phyloP scores from a whole-genome alignment of 2,888 invertebrate species.

The Nymphalis urticae region DNA sequence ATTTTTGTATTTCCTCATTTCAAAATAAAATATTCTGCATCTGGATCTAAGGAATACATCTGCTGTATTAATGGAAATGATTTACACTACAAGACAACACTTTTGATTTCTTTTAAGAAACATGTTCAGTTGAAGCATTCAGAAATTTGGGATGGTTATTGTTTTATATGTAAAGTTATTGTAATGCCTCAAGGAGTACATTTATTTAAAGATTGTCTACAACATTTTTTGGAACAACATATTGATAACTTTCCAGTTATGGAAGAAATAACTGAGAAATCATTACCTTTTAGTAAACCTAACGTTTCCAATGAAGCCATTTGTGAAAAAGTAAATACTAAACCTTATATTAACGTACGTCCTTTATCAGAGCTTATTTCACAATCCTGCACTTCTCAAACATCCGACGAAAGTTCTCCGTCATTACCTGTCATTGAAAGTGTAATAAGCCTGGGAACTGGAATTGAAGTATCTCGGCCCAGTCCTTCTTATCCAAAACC shows the following conservation, averaged over 20 bases:
- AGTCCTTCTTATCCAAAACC: conserved; percentile 44
- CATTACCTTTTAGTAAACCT: conserved; percentile 24
- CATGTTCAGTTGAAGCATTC: conserved; percentile 67
- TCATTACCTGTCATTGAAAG: conserved; percentile 74
- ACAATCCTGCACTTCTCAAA: conserved; percentile 20
- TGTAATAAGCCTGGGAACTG: conserved; percentile 76
- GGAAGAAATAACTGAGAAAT: conserved; percentile 42
- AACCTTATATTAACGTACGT: conserved; percentile 62
- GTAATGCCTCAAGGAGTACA: conserved; percentile 66
- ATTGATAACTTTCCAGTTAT: conserved; percentile 66
- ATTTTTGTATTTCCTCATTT: conserved; percentile 61
- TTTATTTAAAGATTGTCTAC: conserved; percentile 64
- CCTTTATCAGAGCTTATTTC: conserved; percentile 68
- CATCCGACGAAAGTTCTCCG: conserved; percentile 35
- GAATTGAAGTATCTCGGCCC: conserved; percentile 39
- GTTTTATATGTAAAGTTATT: conserved; percentile 74
- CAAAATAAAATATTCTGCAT: conserved; percentile 53
- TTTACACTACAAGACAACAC: conserved; percentile 64
- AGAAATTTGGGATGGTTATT: conserved; percentile 81
- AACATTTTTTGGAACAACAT: conserved; percentile 71
- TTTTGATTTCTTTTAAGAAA: conserved; percentile 72
- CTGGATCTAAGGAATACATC: conserved; percentile 65
- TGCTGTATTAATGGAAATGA: conserved; percentile 67
- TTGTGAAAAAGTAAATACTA: conserved; percentile 24
- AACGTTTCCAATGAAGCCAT: conserved; percentile 23